Evolutionary conservation across 2,888 invertebrate species (phyloP).

Genomic region (Acleris emargana): DNA sequence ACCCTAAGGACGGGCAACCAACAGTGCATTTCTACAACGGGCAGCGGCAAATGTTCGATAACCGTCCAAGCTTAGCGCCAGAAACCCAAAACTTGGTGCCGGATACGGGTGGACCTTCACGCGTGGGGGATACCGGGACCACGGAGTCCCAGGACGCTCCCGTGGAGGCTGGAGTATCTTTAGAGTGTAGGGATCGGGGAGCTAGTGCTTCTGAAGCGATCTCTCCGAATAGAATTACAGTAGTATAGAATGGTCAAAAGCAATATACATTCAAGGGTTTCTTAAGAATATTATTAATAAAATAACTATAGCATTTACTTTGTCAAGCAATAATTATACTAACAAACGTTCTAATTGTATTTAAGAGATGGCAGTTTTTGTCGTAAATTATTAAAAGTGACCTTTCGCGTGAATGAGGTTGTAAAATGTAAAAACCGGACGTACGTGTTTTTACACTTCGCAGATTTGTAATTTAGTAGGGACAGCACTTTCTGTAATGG

Average conservation of each 20-base stretch:
- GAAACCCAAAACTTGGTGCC: too few relatives aligned
- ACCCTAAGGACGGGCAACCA: constrained; percentile 53
- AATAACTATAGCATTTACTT: not conserved
- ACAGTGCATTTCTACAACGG: constrained; percentile 45
- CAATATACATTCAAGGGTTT: not conserved
- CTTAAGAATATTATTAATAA: not conserved
- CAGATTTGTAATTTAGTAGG: constrained; percentile 19
- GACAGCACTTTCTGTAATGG: not conserved
- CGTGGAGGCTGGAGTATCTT: not conserved
- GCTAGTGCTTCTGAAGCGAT: not conserved
- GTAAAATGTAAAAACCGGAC: too few relatives aligned
- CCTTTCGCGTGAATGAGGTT: not conserved
- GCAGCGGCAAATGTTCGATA: not conserved
- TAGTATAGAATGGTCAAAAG: constrained; percentile 1
- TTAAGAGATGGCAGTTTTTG: not conserved
- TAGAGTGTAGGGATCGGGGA: not conserved
- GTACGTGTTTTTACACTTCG: too few relatives aligned
- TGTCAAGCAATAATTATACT: not conserved
- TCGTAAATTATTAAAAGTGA: not conserved
- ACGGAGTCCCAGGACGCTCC: not conserved
- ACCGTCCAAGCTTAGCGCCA: not conserved
- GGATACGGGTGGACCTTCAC: too few relatives aligned
- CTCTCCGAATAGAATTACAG: not conserved
- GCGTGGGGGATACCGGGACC: not conserved
- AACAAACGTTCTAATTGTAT: not conserved